These are phyloP conservation scores for Calycopis cecrops DNA, from an alignment of 1,140 invertebrate species.

Conservation along the genomic window DNA sequence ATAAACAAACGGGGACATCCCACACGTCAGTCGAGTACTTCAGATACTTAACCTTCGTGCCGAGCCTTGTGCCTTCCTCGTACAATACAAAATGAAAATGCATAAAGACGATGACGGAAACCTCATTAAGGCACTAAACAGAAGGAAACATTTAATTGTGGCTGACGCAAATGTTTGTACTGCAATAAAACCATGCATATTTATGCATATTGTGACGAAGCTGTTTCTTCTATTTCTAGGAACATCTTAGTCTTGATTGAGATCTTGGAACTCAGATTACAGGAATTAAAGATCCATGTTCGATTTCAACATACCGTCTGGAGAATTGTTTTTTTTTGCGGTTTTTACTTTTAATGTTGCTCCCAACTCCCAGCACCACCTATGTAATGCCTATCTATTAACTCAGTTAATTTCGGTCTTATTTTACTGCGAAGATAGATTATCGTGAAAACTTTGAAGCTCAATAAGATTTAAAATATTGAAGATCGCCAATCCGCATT, in stretches of 20 bases:
- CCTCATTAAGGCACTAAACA: conserved; percentile 5
- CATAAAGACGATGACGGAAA: not conserved
- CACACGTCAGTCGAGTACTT: not conserved
- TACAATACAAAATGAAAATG: conserved; percentile 7
- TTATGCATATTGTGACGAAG: not conserved
- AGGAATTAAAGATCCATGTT: no score
- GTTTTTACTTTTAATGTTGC: no score
- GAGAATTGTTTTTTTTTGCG: no score
- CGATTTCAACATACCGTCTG: no score
- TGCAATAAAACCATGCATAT: conserved; percentile 2
- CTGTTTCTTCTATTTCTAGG: not conserved
- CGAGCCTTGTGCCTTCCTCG: not conserved
- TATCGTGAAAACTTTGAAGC: no score
- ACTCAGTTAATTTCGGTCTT: no score
- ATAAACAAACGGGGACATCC: not conserved
- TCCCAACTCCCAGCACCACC: no score
- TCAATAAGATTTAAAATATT: no score
- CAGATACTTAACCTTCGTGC: conserved; percentile 2
- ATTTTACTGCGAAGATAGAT: no score
- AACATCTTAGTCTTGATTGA: not conserved
- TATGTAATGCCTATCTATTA: no score
- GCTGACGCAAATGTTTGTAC: not conserved
- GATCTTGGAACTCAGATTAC: no score
- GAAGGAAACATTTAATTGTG: not conserved
- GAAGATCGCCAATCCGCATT: no score